Base-by-base conservation (phyloP, 1,140 invertebrate species). In the Zaprionus camerounensis region DNA sequence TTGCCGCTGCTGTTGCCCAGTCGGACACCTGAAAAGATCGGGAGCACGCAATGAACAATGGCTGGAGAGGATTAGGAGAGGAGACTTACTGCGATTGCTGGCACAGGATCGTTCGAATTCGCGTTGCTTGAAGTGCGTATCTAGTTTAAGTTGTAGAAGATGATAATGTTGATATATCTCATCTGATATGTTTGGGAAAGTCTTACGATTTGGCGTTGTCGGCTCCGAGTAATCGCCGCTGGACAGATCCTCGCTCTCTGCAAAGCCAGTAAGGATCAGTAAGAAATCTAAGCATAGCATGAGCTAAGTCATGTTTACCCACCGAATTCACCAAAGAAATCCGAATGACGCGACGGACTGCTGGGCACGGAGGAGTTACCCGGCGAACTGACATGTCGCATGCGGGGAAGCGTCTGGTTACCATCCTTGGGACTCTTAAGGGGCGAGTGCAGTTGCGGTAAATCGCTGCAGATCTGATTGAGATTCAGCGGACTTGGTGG, bases 41-140 rank as follows among this genome's bases (percentile, higher is more conserved):
- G 36, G 17, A 7, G 20, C 5, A 13, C 11, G 13, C 26, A 12
- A 12, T 71, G 9, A 68, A 44, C 28, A 11, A 6, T 34, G 20
- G 53, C 38, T 9, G 15, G 9, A 12, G 5, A 6, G 31, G 67
- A 74, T 74, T 51, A 41, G 11, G 13, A 2, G n/a, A 1, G 17
- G 1, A 0, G 53, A 24, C 85, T 72, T 85, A 90, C 85, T 90
- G 55, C 85, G 85, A 64, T 84, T 90, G 55, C 68, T 73, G 55
- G 67, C 67, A 56, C 61, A 71, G 51, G 82, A 71, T 56, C 76
- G 85, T 59, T 97, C 96, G 95, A 96, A 97, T 92, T 97, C 96
- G 70, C 94, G 91, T 15, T 96, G 93, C 53, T 95, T 94, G 90
- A 97, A 97, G 81, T 97, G 96, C 38, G 94, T 93, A 70, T 95